phyloP scores from a whole-genome alignment of 2,113 vertebrate species.

The Ammodytes marinus region DNA sequence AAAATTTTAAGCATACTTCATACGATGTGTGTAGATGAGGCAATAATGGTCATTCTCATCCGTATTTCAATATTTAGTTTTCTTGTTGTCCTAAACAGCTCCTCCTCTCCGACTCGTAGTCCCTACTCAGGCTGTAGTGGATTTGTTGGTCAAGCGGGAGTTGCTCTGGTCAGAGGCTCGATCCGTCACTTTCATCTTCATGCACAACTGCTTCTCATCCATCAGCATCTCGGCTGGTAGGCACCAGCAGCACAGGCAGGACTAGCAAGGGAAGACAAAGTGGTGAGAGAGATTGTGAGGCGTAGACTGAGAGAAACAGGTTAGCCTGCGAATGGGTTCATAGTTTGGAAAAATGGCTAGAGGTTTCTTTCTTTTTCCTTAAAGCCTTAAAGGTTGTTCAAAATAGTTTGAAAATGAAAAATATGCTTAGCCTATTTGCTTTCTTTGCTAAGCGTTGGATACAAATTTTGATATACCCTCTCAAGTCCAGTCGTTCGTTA shows the following conservation, averaged over 20 bases:
- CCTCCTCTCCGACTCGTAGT: neutral
- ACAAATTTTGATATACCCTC: neutral
- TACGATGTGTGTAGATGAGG: slow-evolving; percentile 11
- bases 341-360: neutral
- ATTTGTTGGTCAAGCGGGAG: slow-evolving; percentile 94
- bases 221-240: slow-evolving; percentile 91
- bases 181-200: slow-evolving; percentile 94
- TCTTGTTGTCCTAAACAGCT: neutral
- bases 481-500: neutral
- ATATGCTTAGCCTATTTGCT: too few species aligned
- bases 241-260: slow-evolving; percentile 96
- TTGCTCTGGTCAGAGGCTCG: slow-evolving; percentile 92
- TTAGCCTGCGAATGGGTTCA: neutral
- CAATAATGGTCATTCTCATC: slow-evolving; percentile 3
- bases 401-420: neutral
- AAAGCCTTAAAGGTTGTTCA: neutral
- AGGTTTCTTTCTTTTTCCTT: neutral
- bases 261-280: slow-evolving; percentile 82
- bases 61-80: slow-evolving; percentile 2
- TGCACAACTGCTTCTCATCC: slow-evolving; percentile 95
- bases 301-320: neutral
- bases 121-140: slow-evolving; percentile 87
- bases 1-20: slow-evolving; percentile 10
- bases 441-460: neutral
- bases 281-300: neutral